phyloP scores from a whole-genome alignment of 2,113 vertebrate genomes.

The Amblyopsis rosae region DNA sequence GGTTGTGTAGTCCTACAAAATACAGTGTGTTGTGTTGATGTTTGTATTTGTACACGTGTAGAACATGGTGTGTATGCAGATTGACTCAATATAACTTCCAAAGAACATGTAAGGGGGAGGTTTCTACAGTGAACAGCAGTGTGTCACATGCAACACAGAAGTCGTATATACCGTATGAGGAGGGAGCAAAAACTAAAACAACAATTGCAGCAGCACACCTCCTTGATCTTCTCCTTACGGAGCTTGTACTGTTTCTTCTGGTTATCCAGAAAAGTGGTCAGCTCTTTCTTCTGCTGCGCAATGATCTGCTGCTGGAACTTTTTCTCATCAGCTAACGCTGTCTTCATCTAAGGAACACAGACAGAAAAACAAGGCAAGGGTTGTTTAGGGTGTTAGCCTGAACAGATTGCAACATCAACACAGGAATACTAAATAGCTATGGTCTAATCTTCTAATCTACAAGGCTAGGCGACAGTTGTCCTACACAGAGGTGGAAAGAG shows the following conservation, averaged over 20 bases:
- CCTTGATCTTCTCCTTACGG: slow-evolving; percentile 99
- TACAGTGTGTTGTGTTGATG: background rate
- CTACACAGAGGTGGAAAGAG: too few species aligned
- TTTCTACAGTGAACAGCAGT: slow-evolving; percentile 38
- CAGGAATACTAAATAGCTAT: too few species aligned
- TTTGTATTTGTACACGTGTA: slow-evolving; percentile 32
- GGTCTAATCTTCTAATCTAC: too few species aligned
- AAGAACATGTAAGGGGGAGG: slow-evolving; percentile 39
- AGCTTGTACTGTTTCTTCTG: slow-evolving; percentile 99
- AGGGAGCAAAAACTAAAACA: slow-evolving; percentile 9
- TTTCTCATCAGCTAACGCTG: slow-evolving; percentile 90
- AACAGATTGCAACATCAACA: background rate
- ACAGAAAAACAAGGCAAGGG: too few species aligned
- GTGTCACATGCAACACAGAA: slow-evolving; percentile 31
- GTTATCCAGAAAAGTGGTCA: slow-evolving; percentile 97
- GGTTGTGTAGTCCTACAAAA: slow-evolving; percentile 40
- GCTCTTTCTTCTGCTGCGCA: slow-evolving; percentile 98
- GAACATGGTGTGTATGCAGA: slow-evolving; percentile 49
- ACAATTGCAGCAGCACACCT: slow-evolving; percentile 73
- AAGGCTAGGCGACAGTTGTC: too few species aligned
- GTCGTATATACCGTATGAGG: slow-evolving; percentile 13
- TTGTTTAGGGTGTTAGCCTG: background rate
- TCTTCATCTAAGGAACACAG: slow-evolving; percentile 84
- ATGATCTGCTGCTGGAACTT: slow-evolving; percentile 99
- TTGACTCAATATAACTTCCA: slow-evolving; percentile 55